phyloP scores from a whole-genome alignment of 53 echinoderm and acorn worm species.

The Astropecten irregularis region DNA sequence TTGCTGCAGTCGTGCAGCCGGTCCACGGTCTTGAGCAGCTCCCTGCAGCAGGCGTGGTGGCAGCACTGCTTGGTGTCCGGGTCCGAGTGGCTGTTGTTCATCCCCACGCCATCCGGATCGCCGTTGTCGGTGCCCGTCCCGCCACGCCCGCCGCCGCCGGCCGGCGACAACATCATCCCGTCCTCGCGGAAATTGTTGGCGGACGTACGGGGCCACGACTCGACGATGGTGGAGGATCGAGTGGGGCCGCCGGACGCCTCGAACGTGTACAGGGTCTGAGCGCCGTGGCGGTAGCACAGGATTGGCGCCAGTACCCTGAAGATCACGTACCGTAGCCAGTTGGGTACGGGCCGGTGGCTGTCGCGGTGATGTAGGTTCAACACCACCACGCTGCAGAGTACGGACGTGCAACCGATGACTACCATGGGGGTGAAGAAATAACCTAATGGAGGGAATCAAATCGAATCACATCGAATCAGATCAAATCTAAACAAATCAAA shows the following conservation, averaged over 20 bases:
- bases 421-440: slow-evolving; percentile 59
- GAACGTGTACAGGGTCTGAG: slow-evolving; percentile 15
- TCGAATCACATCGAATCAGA: too few species aligned
- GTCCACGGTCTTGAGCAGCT: slow-evolving; percentile 9
- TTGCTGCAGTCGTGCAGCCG: background rate
- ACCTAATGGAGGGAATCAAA: slow-evolving; percentile 6
- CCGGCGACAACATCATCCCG: background rate
- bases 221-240: slow-evolving; percentile 8
- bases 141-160: background rate
- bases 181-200: slow-evolving; percentile 12
- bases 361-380: slow-evolving; percentile 46
- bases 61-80: background rate
- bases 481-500: background rate
- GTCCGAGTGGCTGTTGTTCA: background rate
- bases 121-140: background rate
- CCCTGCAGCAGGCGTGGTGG: background rate
- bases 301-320: slow-evolving; percentile 7
- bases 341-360: slow-evolving; percentile 4
- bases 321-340: slow-evolving; percentile 5
- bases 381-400: slow-evolving; percentile 39
- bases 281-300: slow-evolving; percentile 7
- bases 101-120: background rate
- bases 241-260: background rate
- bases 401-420: slow-evolving; percentile 50
- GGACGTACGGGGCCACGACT: slow-evolving; percentile 32